A percentile compares a stretch with the other conserved stretches of the same genome.
Evolutionary conservation across 2,797 vertebrate genomes (phyloP).

Genomic region (Dicrostonyx torquatus): DNA sequence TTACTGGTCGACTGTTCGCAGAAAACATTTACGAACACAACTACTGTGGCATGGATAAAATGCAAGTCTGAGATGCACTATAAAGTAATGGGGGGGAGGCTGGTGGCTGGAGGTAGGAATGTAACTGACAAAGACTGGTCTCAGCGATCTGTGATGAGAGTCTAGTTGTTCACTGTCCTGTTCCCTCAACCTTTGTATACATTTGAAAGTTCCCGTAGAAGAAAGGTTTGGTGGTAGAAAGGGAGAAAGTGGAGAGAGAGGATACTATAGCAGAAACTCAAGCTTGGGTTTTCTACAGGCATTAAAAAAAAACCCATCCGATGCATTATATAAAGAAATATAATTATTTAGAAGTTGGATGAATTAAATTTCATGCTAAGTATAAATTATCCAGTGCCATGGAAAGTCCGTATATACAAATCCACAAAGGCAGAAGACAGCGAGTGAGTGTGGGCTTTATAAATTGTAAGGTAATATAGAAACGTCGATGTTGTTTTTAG

Average conservation of each 20-base stretch:
- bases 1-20: background rate
- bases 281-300: conserved; percentile 43
- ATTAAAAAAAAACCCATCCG: conserved; percentile 57
- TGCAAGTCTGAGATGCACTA: background rate
- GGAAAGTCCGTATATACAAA: conserved; percentile 78
- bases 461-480: conserved; percentile 75
- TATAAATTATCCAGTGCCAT: conserved; percentile 77
- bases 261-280: conserved; percentile 37
- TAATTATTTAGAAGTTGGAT: conserved; percentile 79
- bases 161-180: background rate
- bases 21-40: background rate
- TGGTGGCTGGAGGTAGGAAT: background rate
- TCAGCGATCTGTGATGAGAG: background rate
- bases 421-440: conserved; percentile 28
- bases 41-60: background rate
- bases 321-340: conserved; percentile 61
- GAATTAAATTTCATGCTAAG: conserved; percentile 76
- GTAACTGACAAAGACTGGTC: background rate
- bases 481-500: conserved; percentile 44
- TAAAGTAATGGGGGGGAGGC: background rate
- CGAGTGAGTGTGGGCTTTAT: conserved; percentile 64
- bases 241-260: background rate
- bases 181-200: conserved; percentile 22
- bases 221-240: conserved; percentile 45
- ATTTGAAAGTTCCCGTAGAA: conserved; percentile 55